Conservation (phyloP, 2,888 invertebrate genomes). For the Seira ritae region DNA sequence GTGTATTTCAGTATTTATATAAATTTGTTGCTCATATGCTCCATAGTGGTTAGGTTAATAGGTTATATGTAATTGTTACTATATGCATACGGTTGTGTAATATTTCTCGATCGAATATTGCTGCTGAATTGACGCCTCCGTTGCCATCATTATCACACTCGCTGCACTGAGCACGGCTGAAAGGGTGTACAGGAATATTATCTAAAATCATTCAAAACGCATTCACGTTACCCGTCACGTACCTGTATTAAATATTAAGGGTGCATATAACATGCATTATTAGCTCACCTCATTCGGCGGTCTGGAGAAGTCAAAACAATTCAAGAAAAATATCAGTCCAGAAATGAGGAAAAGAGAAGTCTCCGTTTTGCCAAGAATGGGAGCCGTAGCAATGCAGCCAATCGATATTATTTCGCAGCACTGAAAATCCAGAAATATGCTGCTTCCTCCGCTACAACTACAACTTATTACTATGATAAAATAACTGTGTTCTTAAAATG, state of each 20-base stretch:
- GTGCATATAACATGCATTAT: neutral
- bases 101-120: conserved; percentile 46
- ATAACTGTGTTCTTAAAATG: neutral
- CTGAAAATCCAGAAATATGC: conserved; percentile 20
- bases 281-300: conserved; percentile 42
- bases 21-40: too few species aligned
- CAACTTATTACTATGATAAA: neutral
- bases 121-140: conserved; percentile 36
- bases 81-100: conserved; percentile 51
- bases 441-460: neutral
- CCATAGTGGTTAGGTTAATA: neutral
- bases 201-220: conserved; percentile 6
- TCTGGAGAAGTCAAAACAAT: conserved; percentile 59
- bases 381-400: conserved; percentile 23
- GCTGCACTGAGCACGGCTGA: conserved; percentile 38
- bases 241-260: neutral
- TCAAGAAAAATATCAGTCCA: conserved; percentile 44
- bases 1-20: too few species aligned
- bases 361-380: conserved; percentile 26
- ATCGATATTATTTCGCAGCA: conserved; percentile 53
- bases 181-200: conserved; percentile 32
- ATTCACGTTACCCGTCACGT: too few species aligned
- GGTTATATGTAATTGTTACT: neutral
- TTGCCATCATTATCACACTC: conserved; percentile 36
- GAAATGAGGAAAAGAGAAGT: conserved; percentile 12